These are phyloP conservation scores for Creontiades dilutus DNA, from an alignment of 2,888 invertebrate species.

Conservation along the genomic window DNA sequence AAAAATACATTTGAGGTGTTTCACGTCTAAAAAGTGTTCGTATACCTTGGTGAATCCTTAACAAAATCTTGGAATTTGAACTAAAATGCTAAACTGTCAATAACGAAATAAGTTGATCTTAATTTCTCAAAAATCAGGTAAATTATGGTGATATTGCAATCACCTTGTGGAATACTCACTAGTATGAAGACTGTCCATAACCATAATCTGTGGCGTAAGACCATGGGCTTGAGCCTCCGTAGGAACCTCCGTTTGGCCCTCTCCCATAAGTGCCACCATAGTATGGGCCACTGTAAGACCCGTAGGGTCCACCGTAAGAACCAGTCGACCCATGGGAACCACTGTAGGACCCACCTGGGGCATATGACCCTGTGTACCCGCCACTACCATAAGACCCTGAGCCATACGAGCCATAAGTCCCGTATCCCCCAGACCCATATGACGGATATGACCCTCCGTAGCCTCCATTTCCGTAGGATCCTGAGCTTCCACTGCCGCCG, in stretches of 20 bases:
- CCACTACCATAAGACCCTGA: constrained; percentile 25
- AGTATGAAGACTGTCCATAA: constrained; percentile 54
- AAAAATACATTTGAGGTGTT: too few relatives aligned
- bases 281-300: constrained; percentile 14
- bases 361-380: constrained; percentile 24
- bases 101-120: too few relatives aligned
- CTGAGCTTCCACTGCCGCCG: too few relatives aligned
- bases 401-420: not conserved
- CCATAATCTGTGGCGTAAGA: constrained; percentile 64
- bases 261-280: constrained; percentile 34
- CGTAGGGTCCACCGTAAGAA: constrained; percentile 9
- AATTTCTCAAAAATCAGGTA: too few relatives aligned
- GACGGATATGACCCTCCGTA: not conserved
- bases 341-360: not conserved
- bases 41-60: too few relatives aligned
- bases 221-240: constrained; percentile 56
- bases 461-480: not conserved
- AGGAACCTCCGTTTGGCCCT: constrained; percentile 41
- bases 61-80: too few relatives aligned
- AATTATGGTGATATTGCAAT: not conserved
- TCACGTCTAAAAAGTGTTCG: too few relatives aligned
- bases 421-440: constrained; percentile 30
- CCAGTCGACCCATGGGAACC: constrained; percentile 30
- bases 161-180: constrained; percentile 34
- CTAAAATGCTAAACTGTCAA: too few relatives aligned